Evolutionary conservation across 2,113 vertebrate species (phyloP).

Genomic region (Callopanchax toddi): DNA sequence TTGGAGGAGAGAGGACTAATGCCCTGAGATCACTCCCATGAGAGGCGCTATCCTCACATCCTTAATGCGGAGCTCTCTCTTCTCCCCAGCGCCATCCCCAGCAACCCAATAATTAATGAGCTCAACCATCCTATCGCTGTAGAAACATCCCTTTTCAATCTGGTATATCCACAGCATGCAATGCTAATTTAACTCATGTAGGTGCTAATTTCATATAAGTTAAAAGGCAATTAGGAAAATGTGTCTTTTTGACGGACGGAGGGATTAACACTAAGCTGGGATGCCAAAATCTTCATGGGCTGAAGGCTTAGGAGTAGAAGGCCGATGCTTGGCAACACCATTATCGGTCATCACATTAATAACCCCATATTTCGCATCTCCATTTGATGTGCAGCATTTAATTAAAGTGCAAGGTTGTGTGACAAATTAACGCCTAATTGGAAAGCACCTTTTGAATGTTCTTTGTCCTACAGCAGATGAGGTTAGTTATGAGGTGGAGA

Average conservation of each 20-base stretch:
- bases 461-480: conserved; percentile 48
- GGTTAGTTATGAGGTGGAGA: conserved; percentile 44
- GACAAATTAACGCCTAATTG: conserved; percentile 79
- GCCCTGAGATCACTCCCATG: conserved; percentile 50
- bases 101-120: conserved; percentile 77
- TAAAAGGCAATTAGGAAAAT: conserved; percentile 82
- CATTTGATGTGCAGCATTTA: conserved; percentile 78
- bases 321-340: conserved; percentile 57
- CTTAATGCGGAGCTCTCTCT: conserved; percentile 33
- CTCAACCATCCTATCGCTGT: conserved; percentile 60
- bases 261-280: conserved; percentile 77
- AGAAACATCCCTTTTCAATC: conserved; percentile 52
- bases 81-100: conserved; percentile 43
- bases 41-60: conserved; percentile 53
- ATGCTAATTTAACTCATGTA: conserved; percentile 72
- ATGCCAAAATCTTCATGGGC: conserved; percentile 67
- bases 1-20: conserved; percentile 65
- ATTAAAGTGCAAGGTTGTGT: conserved; percentile 79
- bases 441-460: conserved; percentile 73
- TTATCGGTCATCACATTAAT: conserved; percentile 85
- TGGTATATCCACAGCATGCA: conserved; percentile 60
- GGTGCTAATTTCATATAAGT: conserved; percentile 80
- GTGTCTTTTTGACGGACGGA: conserved; percentile 72
- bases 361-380: conserved; percentile 77
- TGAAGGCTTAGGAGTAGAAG: conserved; percentile 42